Conservation (phyloP, 2,888 invertebrate genomes). For the Yponomeuta evonymella region DNA sequence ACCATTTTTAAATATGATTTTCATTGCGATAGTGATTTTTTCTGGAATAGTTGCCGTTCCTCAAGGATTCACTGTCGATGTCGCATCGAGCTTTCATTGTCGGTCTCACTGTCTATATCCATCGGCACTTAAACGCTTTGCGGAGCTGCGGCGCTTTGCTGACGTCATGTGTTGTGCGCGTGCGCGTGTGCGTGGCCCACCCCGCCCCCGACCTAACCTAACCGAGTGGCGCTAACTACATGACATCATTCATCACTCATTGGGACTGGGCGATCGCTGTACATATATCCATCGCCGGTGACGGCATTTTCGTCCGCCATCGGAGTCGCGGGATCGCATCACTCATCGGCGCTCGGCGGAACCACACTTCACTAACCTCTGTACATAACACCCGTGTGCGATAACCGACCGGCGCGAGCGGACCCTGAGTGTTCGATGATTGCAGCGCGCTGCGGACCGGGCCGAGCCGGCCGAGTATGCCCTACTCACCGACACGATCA, state of each 20-base stretch:
- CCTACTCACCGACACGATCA: slow-evolving; percentile 79
- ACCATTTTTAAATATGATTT: background rate
- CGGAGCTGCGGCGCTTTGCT: background rate
- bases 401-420: background rate
- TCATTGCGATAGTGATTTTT: background rate
- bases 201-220: background rate
- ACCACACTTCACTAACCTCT: slow-evolving; percentile 29
- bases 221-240: background rate
- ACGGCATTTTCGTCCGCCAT: background rate
- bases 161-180: background rate
- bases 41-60: background rate
- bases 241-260: background rate
- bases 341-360: slow-evolving; percentile 26
- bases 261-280: background rate
- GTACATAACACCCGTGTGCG: slow-evolving; percentile 18
- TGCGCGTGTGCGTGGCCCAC: background rate
- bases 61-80: background rate
- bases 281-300: background rate
- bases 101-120: background rate
- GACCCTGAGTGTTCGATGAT: slow-evolving; percentile 34
- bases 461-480: slow-evolving; percentile 59
- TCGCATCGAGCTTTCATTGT: background rate
- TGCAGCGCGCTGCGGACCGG: slow-evolving; percentile 42
- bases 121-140: background rate
- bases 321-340: slow-evolving; percentile 28